A percentile compares a stretch with the other conserved stretches of the same genome.
Evolutionary conservation across 2,888 invertebrate genomes (phyloP).

Genomic region (Hermaeophaga mercurialis): DNA sequence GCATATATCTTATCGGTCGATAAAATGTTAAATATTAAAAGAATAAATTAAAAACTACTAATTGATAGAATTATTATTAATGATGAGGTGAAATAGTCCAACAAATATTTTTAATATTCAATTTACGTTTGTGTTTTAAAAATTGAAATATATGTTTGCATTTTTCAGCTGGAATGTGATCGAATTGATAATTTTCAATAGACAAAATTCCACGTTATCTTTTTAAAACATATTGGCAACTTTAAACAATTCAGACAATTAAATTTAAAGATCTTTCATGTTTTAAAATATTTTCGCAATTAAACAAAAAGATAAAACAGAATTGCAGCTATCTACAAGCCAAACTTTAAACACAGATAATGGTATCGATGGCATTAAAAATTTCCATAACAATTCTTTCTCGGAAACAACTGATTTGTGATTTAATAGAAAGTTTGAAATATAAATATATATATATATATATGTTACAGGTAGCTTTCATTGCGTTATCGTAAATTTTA

Average conservation of each 20-base stretch:
- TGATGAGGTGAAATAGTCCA: too few species aligned
- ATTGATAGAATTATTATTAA: too few species aligned
- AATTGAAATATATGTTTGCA: background rate
- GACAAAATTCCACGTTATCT: background rate
- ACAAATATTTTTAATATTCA: too few species aligned
- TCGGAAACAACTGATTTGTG: background rate
- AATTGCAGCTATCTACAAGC: background rate
- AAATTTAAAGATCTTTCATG: slow-evolving; percentile 4
- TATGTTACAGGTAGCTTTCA: slow-evolving; percentile 3
- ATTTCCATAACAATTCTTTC: slow-evolving; percentile 11
- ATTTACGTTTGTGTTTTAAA: too few species aligned
- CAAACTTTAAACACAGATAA: slow-evolving; percentile 8
- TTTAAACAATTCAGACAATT: slow-evolving; percentile 6
- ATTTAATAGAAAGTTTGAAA: slow-evolving; percentile 9
- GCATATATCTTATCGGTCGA: too few species aligned
- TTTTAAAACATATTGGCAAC: background rate
- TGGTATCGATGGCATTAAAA: background rate
- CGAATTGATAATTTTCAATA: slow-evolving; percentile 3
- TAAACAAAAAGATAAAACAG: slow-evolving; percentile 9
- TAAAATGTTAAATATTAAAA: too few species aligned
- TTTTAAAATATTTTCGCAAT: slow-evolving; percentile 10
- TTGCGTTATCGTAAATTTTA: slow-evolving; percentile 4
- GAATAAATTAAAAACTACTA: too few species aligned
- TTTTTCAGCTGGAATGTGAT: too few species aligned
- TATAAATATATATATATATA: too few species aligned